Percentiles rank a stretch among this genome's conserved stretches.
Conservation (phyloP, 2,113 vertebrate genomes). For the Notechis scutatus region DNA sequence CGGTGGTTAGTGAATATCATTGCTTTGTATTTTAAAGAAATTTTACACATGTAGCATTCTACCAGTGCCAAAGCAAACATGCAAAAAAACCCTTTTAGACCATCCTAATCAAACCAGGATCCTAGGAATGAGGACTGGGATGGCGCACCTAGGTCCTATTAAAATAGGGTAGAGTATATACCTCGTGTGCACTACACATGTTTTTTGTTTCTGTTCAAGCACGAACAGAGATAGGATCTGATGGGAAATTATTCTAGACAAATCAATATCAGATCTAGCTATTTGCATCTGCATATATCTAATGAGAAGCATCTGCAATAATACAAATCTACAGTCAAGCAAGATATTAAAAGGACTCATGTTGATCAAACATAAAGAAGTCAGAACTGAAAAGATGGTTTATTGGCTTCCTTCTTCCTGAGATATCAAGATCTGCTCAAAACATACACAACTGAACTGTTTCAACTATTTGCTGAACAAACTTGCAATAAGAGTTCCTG, state of each 20-base stretch:
- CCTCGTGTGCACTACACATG: background rate
- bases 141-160: background rate
- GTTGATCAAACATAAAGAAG: background rate
- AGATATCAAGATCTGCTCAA: background rate
- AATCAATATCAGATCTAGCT: background rate
- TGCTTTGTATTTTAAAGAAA: background rate
- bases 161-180: too few species aligned
- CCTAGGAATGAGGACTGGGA: background rate
- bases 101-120: background rate
- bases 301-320: background rate
- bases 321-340: background rate
- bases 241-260: background rate
- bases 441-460: background rate
- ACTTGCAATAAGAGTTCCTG: background rate
- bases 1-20: background rate
- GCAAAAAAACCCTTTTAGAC: background rate
- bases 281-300: background rate
- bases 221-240: background rate
- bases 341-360: background rate
- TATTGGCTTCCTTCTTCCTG: background rate
- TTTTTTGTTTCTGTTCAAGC: background rate
- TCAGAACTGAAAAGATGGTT: background rate
- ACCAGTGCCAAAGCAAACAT: background rate
- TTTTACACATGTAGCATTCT: background rate
- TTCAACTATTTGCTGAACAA: background rate